phyloP scores from a whole-genome alignment of 2,888 invertebrate species.

The Watsonalla cultraria region DNA sequence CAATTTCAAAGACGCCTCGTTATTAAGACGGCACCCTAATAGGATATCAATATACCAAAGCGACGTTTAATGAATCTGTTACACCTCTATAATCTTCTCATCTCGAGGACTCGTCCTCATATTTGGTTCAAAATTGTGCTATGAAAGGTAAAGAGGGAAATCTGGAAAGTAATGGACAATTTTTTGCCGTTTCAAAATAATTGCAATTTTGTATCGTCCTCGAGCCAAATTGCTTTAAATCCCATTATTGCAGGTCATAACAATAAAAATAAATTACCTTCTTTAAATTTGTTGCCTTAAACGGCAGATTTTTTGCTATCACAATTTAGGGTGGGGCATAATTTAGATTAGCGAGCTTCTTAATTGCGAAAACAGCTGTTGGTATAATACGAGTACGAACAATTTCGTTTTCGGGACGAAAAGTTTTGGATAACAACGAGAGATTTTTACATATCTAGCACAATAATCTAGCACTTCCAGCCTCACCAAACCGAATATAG shows the following conservation, averaged over 20 bases:
- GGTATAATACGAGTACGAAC: no score
- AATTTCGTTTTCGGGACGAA: no score
- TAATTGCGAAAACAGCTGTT: neutral
- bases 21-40: slow-evolving; percentile 11
- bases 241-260: slow-evolving; percentile 40
- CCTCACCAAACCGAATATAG: neutral
- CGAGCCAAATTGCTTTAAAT: slow-evolving; percentile 34
- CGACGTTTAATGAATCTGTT: neutral
- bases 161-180: slow-evolving; percentile 30
- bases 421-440: neutral
- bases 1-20: slow-evolving; percentile 20
- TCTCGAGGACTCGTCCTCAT: slow-evolving; percentile 9
- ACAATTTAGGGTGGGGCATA: neutral
- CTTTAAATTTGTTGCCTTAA: slow-evolving; percentile 25
- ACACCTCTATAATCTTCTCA: slow-evolving; percentile 6
- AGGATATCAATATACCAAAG: slow-evolving; percentile 13
- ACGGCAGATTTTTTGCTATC: slow-evolving; percentile 8
- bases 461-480: neutral
- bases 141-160: slow-evolving; percentile 16
- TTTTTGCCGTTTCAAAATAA: slow-evolving; percentile 32
- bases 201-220: slow-evolving; percentile 34
- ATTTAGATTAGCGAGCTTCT: neutral
- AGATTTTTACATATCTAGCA: neutral
- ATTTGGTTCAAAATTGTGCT: slow-evolving; percentile 6
- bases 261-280: slow-evolving; percentile 42